Evolutionary conservation across 1,140 invertebrate genomes (phyloP), one percentile per base, ranked within the genome.

Genomic region (Archivesica marissinica): DNA sequence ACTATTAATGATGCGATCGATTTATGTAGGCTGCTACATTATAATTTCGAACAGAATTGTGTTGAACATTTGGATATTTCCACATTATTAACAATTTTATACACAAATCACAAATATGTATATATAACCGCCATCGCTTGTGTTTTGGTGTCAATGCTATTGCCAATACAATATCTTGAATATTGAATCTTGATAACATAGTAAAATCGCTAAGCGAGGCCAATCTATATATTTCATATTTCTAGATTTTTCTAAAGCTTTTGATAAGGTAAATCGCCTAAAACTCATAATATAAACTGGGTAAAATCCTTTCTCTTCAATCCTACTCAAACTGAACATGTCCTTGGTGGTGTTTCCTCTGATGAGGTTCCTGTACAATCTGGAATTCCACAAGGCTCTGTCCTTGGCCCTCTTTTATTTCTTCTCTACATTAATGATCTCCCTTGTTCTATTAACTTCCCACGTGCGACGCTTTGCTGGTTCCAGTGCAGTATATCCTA

Each of bases 401-500:
- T 74, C 2, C n/a, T 81, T n/a, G 30, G 59, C 39, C 56, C 77
- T 15, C 20, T 74, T 28, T 38, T 85, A 17, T 78, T 85, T 52
- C 47, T 78, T 28, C 50, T 78, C 11, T 59, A 52, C 15, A 85
- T 78, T 20, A 70, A 78, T 50, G 47, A 70, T 47, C 30, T 68
- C 15, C 47, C 64, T 74, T 33, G 33, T 30, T 64, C 59, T 64
- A 28, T 64, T 64, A 4, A n/a, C 59, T 28, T 64, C 59, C 30
- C n/a, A 64, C 15, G 25, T 64, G 25, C 23, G 59, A 44, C 41
- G 7, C 41, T 44, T 44, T 44, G 41, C 7, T 7, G 7, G 17
- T 44, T 44, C 17, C 41, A 7, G 41, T n/a, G 17, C 41, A 17
- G 7, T 17, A 44, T 44, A 17, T 9, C 41, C 7, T 44, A 9